Evolutionary conservation across 2,888 invertebrate species (phyloP).

Genomic region (Leucozona laternaria): DNA sequence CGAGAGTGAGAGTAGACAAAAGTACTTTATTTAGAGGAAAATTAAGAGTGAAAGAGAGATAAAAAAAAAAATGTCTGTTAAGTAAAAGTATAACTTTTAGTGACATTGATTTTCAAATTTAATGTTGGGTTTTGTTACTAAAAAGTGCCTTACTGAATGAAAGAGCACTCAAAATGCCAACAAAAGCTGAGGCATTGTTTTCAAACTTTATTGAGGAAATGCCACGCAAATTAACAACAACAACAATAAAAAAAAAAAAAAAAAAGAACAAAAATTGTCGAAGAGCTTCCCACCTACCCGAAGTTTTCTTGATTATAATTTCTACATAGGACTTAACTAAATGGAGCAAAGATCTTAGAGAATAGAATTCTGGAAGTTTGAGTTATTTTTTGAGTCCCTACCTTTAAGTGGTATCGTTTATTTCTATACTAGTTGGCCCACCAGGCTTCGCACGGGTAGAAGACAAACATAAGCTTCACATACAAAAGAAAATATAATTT

Average conservation of each 20-base stretch:
- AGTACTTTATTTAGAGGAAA: background rate
- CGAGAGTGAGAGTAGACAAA: background rate
- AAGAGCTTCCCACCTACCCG: too few relatives aligned
- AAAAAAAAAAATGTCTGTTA: background rate
- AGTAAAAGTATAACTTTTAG: constrained; percentile 12
- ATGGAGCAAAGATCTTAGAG: too few relatives aligned
- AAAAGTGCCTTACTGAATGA: background rate
- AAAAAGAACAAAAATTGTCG: too few relatives aligned
- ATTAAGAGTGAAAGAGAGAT: background rate
- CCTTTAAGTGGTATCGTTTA: too few relatives aligned
- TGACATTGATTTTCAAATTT: background rate
- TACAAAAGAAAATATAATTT: too few relatives aligned
- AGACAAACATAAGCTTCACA: too few relatives aligned
- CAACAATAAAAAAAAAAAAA: background rate
- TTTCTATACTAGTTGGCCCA: too few relatives aligned
- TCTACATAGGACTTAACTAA: too few relatives aligned
- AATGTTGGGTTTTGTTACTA: background rate
- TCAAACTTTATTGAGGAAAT: background rate
- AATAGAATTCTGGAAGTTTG: too few relatives aligned
- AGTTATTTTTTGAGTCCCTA: too few relatives aligned
- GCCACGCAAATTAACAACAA: background rate
- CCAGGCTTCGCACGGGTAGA: too few relatives aligned
- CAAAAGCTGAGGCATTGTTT: background rate
- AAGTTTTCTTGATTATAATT: too few relatives aligned
- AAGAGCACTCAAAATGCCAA: constrained; percentile 2